Evolutionary conservation across 2,888 invertebrate species (phyloP), one percentile per base, ranked within the genome.

Genomic region (Pteria penguin): DNA sequence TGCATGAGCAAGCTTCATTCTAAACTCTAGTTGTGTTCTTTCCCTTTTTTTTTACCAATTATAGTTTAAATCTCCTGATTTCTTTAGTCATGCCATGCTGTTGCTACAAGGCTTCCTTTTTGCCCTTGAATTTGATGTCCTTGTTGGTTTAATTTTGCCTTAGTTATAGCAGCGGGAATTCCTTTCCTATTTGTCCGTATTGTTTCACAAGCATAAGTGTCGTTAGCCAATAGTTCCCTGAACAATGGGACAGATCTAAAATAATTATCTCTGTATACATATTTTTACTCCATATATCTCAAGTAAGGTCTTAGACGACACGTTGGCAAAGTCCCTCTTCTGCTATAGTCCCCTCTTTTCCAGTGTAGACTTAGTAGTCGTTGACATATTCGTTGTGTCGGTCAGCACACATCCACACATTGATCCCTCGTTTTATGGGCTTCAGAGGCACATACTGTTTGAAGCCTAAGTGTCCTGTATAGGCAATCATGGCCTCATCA

Each of bases 351-450:
- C 18, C 32, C 22, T 8, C 4, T 22, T 32, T 55, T 27, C 75
- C 69, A 2, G 69, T 70, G 45, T 75, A 75, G 1, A 75, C 24
- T 36, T 63, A 45, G 55, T 61, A 67, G 22, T 76, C 22, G 8
- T 22, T 24, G 22, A 22, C 24, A 33, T 60, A 78, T 1, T 78
- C 81, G 0, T 72, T 72, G 2, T 26, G 26, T 0, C 70, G 24
- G 14, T 76, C 76, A 3, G 71, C 58, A 2, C 45, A 36, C 22
- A 60, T 45, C 79, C 79, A 78, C 22, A 73, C 33, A 36, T 81
- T 80, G 11, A 80, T 66, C 2, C 78, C 78, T 11, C 75, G 58
- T 54, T 77, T 81, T 14, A 72, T 76, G 3, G 79, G 79, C 29
- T 80, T 78, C 11, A 73, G 36, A n/a, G n/a, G n/a, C n/a, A n/a